Evolutionary conservation across 2,113 vertebrate species (phyloP).

Genomic region (Ammospiza caudacuta): DNA sequence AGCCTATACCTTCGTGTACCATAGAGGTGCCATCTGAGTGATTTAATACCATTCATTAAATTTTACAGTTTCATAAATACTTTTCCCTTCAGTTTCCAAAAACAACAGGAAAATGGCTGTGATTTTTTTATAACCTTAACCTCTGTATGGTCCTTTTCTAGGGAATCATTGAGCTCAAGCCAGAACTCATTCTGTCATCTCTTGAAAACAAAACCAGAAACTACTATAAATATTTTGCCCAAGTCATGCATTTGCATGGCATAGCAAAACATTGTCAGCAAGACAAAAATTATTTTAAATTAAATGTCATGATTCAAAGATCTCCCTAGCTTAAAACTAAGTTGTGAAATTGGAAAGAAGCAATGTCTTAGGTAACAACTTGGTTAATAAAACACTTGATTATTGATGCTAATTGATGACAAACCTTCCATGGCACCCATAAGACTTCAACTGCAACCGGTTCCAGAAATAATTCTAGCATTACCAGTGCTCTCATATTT

Average conservation of each 20-base stretch:
- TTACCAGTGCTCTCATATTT: background rate
- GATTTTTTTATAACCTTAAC: background rate
- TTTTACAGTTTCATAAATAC: background rate
- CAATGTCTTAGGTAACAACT: background rate
- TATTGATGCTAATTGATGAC: background rate
- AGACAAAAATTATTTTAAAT: background rate
- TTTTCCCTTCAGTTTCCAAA: background rate
- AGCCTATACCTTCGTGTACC: background rate
- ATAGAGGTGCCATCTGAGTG: background rate
- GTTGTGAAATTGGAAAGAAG: background rate
- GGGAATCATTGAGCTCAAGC: background rate
- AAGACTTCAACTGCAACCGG: background rate
- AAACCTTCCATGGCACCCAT: background rate
- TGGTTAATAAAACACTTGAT: background rate
- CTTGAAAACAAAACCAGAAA: background rate
- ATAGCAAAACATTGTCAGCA: background rate
- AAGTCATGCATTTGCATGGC: background rate
- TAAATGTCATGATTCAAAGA: background rate
- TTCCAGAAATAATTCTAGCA: background rate
- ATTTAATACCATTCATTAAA: background rate
- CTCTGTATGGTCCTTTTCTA: background rate
- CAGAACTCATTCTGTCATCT: background rate
- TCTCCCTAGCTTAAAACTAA: background rate
- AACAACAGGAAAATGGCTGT: background rate
- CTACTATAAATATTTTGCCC: background rate